Evolutionary conservation across 2,888 invertebrate genomes (phyloP).

Genomic region (Dynastes maya): DNA sequence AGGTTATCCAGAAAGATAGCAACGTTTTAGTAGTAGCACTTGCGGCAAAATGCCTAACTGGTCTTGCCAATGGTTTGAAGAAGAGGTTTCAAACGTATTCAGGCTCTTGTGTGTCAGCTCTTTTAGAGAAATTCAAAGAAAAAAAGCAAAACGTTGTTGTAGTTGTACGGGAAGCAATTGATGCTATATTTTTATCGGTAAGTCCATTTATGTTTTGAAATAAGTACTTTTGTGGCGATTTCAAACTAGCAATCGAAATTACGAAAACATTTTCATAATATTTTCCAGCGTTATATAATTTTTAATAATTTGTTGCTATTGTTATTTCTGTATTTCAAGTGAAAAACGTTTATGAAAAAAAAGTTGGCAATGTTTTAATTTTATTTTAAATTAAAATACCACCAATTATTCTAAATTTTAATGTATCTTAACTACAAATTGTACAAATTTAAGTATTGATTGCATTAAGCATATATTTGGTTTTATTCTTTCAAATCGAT

Average conservation of each 20-base stretch:
- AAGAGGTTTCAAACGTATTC: conserved; percentile 92
- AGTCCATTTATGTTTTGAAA: conserved; percentile 64
- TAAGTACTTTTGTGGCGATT: not conserved
- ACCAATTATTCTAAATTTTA: too few relatives aligned
- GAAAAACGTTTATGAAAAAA: too few relatives aligned
- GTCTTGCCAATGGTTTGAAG: conserved; percentile 89
- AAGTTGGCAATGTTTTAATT: too few relatives aligned
- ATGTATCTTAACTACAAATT: too few relatives aligned
- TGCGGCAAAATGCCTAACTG: conserved; percentile 87
- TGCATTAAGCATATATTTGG: conserved; percentile 15
- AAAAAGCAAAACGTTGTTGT: conserved; percentile 93
- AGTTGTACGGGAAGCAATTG: conserved; percentile 90
- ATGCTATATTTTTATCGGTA: conserved; percentile 88
- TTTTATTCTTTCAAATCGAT: conserved; percentile 59
- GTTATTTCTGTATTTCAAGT: too few relatives aligned
- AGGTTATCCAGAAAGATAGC: conserved; percentile 93
- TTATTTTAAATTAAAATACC: too few relatives aligned
- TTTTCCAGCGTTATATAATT: too few relatives aligned
- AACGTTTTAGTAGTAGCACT: conserved; percentile 95
- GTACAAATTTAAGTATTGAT: not conserved
- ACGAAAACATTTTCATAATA: not conserved
- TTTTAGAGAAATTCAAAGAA: conserved; percentile 97
- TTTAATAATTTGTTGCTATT: too few relatives aligned
- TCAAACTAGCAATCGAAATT: too few relatives aligned
- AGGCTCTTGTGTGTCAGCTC: conserved; percentile 80